Base-by-base conservation (phyloP, 2,888 invertebrate species). In the Craniophora ligustri region DNA sequence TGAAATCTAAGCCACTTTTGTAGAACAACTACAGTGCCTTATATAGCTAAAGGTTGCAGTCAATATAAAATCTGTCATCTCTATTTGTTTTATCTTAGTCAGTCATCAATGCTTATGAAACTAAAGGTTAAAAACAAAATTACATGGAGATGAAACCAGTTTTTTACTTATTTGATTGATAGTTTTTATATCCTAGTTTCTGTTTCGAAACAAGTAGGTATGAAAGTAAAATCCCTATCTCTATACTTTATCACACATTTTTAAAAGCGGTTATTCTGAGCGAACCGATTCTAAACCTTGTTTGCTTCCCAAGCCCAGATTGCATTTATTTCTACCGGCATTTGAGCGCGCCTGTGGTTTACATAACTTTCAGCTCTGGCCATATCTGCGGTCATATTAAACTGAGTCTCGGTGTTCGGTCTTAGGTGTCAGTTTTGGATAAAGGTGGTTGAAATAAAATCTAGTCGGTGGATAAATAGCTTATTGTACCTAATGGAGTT, bases 351-450 rank as follows among this genome's bases (percentile, higher is more conserved):
- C 26, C 46, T 57, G 57, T 57, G 62, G 64, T 57, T 28, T 31
- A 46, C 57, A 64, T 57, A 64, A 64, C 64, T 63, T 55, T 21
- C 30, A 44, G 23, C 35, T 21, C 26, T n/a, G 35, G 31, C 57
- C 46, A 63, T 50, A 63, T 50, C 64, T 64, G 62, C 58, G 62
- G 62, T 57, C 46, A 50, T 46, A 63, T 63, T 49, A 14, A 46
- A 50, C 39, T 38, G 49, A 62, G 40, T 19, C 5, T 6, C 30
- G 11, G 18, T 30, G 16, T 19, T 61, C 28, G 31, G 26, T 45
- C 14, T 21, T 32, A 30, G 32, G 41, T 61, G 61, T 34, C 46
- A 38, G 19, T 44, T 34, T 30, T 30, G 10, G 34, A 21, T 47
- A 44, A 18, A 42, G 30, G 14, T 31, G 23, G 14, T 19, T 3